Evolutionary conservation across 64 coral and sea anemone species (phyloP), one percentile per base, ranked within the genome.

Genomic region (Pocillopora verrucosa): DNA sequence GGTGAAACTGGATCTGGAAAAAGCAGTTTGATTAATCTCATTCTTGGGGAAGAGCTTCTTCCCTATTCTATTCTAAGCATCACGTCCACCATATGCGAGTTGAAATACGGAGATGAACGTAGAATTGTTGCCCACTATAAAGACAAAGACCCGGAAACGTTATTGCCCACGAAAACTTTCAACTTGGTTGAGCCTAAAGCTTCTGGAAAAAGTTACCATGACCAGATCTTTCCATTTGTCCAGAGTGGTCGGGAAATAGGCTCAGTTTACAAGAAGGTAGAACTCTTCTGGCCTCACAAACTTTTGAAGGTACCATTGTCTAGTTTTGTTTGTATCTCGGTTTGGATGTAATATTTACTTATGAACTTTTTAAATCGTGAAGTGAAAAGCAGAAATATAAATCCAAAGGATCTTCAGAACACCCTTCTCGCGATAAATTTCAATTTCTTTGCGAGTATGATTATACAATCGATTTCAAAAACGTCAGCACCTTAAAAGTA

Each of bases 221-320:
- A 87, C 9, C 68, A 87, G 36, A 59, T 87, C 61, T 87, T 72
- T 60, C 72, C 73, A 11, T 88, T 59, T 51, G 72, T 88, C 38
- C 73, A 88, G 73, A 88, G 24, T 38, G 51, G 36, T 76, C 86
- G 86, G 19, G 86, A 76, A 36, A 76, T 76, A 60, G 73, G 57
- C 36, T 76, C 22, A 58, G 10, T 22, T n/a, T 88, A 88, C 57
- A 75, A 62, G 24, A 88, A 88, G 10, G 57, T 88, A 16, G 56
- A 88, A 72, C 36, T 88, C 20, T 76, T 76, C 34, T 88, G 86
- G 84, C 84, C 73, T 88, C 75, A 60, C 75, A 45, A 76, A 76
- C 73, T 76, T 41, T 76, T 76, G 73, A 0, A 76, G 73, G 73
- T 76, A 76, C 2, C 17, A 30, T 30, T 30, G 30, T 30, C 30